A percentile compares a stretch with the other conserved stretches of the same genome.
Evolutionary conservation across 2,888 invertebrate genomes (phyloP).

Genomic region (Drosophila vallismaia): DNA sequence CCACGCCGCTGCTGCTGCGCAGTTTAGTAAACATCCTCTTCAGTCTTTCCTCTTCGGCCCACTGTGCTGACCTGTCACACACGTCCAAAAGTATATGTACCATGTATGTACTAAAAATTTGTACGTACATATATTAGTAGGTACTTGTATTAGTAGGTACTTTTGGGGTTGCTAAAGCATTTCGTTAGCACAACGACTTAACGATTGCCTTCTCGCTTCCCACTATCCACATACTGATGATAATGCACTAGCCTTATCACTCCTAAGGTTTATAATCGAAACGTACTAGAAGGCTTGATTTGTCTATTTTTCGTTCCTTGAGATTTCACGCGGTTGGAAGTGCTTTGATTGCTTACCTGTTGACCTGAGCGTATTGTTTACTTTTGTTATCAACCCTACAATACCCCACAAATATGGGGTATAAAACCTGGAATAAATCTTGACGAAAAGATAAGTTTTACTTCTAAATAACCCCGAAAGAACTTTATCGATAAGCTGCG

Average conservation of each 20-base stretch:
- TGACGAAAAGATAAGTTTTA: neutral
- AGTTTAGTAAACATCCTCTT: constrained; percentile 56
- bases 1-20: constrained; percentile 62
- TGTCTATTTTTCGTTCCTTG: constrained; percentile 25
- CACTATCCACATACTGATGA: constrained; percentile 37
- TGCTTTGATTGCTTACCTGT: constrained; percentile 9
- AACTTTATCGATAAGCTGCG: neutral
- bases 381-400: neutral
- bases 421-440: neutral
- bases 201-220: constrained; percentile 12
- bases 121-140: constrained; percentile 4
- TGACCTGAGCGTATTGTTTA: constrained; percentile 7
- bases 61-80: constrained; percentile 52
- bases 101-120: constrained; percentile 19
- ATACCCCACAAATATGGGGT: constrained; percentile 5
- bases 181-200: constrained; percentile 38
- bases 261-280: neutral
- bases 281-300: constrained; percentile 23
- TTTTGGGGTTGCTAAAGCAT: constrained; percentile 13
- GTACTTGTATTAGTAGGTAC: neutral
- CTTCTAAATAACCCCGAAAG: neutral
- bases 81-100: neutral
- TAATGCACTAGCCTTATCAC: constrained; percentile 46
- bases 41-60: constrained; percentile 6
- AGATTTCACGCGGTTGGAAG: constrained; percentile 2